Conservation (phyloP, 2,888 invertebrate species). For the Entomobrya multifasciata region DNA sequence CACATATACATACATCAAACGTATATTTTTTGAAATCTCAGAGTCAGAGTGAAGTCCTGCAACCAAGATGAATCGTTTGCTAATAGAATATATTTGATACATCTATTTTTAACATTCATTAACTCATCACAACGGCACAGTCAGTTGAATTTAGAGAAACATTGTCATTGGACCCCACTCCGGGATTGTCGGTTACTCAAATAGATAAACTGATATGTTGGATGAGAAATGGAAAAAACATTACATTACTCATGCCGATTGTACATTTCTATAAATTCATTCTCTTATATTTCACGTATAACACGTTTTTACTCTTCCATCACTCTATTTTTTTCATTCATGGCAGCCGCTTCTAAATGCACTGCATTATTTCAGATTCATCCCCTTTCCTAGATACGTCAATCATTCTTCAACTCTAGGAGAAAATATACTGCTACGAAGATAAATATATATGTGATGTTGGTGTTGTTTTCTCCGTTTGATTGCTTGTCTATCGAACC, state of each 20-base stretch:
- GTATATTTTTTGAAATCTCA: no score
- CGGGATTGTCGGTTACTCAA: constrained; percentile 54
- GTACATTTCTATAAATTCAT: no score
- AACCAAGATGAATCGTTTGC: no score
- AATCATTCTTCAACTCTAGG: constrained; percentile 58
- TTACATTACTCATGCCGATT: neutral
- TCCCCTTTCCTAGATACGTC: constrained; percentile 71
- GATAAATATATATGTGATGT: constrained; percentile 19
- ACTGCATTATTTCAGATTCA: constrained; percentile 45
- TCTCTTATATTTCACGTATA: neutral
- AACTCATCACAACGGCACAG: constrained; percentile 52
- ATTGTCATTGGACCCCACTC: constrained; percentile 19
- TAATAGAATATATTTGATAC: no score
- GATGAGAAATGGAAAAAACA: constrained; percentile 51
- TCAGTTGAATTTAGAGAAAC: no score
- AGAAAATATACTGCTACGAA: constrained; percentile 1
- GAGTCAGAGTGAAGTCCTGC: no score
- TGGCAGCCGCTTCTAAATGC: constrained; percentile 25
- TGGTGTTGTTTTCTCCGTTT: constrained; percentile 45
- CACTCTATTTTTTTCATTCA: no score
- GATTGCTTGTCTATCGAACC: neutral
- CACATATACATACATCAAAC: no score
- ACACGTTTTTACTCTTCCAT: constrained; percentile 2
- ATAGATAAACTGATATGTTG: constrained; percentile 47
- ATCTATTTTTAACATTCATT: no score